Percentiles rank a stretch among this genome's conserved stretches.
Evolutionary conservation across 2,888 invertebrate species (phyloP).

Genomic region (Neoaliturus tenellus): DNA sequence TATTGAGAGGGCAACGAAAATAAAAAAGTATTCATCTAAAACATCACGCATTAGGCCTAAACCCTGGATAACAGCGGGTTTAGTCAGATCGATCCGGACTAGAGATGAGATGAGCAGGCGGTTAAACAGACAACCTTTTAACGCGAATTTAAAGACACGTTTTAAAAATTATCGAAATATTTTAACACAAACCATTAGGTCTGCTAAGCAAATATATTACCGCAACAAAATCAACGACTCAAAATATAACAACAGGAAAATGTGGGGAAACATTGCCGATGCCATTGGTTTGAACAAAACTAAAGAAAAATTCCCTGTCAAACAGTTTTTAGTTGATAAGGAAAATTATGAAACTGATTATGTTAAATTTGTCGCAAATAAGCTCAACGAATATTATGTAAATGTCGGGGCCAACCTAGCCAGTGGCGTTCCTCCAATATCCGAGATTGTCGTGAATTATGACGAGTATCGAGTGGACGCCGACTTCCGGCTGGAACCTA

Average conservation of each 20-base stretch:
- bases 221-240: background rate
- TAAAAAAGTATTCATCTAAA: background rate
- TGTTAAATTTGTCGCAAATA: background rate
- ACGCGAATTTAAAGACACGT: background rate
- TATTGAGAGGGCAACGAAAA: background rate
- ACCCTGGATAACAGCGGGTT: slow-evolving; percentile 53
- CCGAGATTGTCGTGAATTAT: background rate
- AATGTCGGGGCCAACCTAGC: background rate
- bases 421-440: background rate
- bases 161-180: slow-evolving; percentile 13
- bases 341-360: background rate
- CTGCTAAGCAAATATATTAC: background rate
- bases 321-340: background rate
- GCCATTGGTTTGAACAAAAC: background rate
- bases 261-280: background rate
- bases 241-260: background rate
- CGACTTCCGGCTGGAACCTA: background rate
- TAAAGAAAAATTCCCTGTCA: no score
- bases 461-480: no score
- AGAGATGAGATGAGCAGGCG: slow-evolving; percentile 35
- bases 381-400: background rate
- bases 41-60: background rate
- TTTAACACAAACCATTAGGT: background rate
- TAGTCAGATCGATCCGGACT: slow-evolving; percentile 39
- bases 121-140: slow-evolving; percentile 41